Conservation (phyloP, 2,888 invertebrate genomes). For the Caenorhabditis zanzibari region DNA sequence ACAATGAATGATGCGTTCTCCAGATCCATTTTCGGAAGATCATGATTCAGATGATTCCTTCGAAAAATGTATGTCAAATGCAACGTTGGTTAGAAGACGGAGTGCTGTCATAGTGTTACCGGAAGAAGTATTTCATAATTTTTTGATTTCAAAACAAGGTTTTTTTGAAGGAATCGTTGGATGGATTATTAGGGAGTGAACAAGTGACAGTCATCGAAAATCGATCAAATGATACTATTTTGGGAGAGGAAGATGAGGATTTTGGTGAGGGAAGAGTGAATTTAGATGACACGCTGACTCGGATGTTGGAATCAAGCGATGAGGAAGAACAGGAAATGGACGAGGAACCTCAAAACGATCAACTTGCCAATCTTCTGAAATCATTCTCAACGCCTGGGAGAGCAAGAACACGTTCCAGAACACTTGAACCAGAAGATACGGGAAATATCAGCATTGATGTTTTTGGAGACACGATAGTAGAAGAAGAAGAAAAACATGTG, state of each 20-base stretch:
- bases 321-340: slow-evolving; percentile 32
- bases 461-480: slow-evolving; percentile 15
- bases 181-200: slow-evolving; percentile 16
- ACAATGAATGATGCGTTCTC: slow-evolving; percentile 50
- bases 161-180: slow-evolving; percentile 34
- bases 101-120: slow-evolving; percentile 30
- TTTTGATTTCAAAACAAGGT: background rate
- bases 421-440: background rate
- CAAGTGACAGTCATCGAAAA: slow-evolving; percentile 51
- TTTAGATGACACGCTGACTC: slow-evolving; percentile 43
- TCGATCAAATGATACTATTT: background rate
- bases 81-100: slow-evolving; percentile 11
- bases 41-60: slow-evolving; percentile 50
- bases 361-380: slow-evolving; percentile 44
- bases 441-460: slow-evolving; percentile 36
- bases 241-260: slow-evolving; percentile 9
- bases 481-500: slow-evolving; percentile 4
- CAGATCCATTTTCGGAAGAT: slow-evolving; percentile 48
- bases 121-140: slow-evolving; percentile 19
- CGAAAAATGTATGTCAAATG: slow-evolving; percentile 28
- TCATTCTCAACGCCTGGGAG: slow-evolving; percentile 23
- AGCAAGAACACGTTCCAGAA: background rate
- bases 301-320: slow-evolving; percentile 37
- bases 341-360: slow-evolving; percentile 24
- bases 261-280: slow-evolving; percentile 9